phyloP scores from a whole-genome alignment of 2,797 vertebrate species.

The Rhinella marina region DNA sequence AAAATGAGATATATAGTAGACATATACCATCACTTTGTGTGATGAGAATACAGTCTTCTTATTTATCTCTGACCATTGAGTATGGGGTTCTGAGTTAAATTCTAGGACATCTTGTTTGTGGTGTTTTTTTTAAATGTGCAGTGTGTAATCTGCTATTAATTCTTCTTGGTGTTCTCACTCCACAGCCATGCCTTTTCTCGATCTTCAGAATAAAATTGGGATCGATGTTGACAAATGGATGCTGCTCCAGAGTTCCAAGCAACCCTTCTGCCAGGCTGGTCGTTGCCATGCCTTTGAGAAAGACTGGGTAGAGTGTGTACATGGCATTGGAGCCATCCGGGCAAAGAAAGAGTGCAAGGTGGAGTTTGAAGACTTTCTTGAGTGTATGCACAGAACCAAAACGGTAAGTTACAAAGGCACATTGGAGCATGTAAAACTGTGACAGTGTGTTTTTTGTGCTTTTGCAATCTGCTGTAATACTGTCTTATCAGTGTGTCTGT shows the following conservation, averaged over 20 bases:
- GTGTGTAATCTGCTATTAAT: neutral
- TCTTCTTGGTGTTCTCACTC: neutral
- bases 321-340: constrained; percentile 83
- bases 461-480: no score
- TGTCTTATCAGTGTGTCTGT: no score
- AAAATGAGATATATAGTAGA: neutral
- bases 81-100: neutral
- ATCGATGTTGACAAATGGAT: constrained; percentile 82
- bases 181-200: constrained; percentile 86
- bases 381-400: constrained; percentile 85
- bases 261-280: constrained; percentile 72
- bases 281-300: constrained; percentile 91
- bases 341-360: constrained; percentile 83
- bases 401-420: constrained; percentile 73
- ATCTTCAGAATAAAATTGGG: constrained; percentile 81
- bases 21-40: neutral
- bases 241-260: constrained; percentile 77
- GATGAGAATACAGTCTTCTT: neutral
- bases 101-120: neutral
- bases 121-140: neutral
- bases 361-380: constrained; percentile 88
- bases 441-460: no score
- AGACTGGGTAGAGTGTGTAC: constrained; percentile 89
- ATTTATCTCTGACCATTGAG: neutral
- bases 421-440: neutral